These are phyloP conservation scores for Pelusios castaneus DNA, from an alignment of 2,113 vertebrate species.

Conservation along the genomic window DNA sequence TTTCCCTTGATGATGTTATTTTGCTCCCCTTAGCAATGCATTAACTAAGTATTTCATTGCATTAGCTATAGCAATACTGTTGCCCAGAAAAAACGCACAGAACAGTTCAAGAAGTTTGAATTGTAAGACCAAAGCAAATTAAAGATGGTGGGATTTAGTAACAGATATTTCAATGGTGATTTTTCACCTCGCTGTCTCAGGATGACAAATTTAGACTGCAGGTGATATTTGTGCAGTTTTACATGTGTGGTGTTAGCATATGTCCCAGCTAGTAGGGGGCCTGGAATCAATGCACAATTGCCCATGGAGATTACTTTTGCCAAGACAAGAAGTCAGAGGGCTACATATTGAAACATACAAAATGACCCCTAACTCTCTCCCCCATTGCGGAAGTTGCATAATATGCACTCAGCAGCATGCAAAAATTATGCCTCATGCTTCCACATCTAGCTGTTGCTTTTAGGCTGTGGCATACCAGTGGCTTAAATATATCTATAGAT, in stretches of 20 bases:
- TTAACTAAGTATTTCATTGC: neutral
- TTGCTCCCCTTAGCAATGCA: neutral
- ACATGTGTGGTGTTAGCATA: accelerated
- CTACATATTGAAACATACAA: accelerated
- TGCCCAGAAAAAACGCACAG: conserved; percentile 12
- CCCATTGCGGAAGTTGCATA: neutral
- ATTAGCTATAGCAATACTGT: conserved; percentile 13
- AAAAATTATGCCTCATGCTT: accelerated
- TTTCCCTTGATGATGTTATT: neutral
- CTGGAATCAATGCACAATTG: neutral
- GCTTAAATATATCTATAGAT: neutral
- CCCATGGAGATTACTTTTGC: neutral
- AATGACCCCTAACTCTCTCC: neutral
- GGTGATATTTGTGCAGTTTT: neutral
- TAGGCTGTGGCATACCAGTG: accelerated
- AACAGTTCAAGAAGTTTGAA: conserved; percentile 29
- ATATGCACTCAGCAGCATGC: accelerated
- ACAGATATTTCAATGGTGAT: neutral
- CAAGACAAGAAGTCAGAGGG: neutral
- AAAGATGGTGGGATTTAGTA: conserved; percentile 13
- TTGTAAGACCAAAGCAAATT: conserved; percentile 1
- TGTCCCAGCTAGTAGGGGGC: neutral
- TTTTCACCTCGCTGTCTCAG: neutral
- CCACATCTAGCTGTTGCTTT: neutral
- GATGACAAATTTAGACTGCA: neutral